Base-by-base conservation (phyloP, 1,140 invertebrate genomes). In the Lepidostoma basale region DNA sequence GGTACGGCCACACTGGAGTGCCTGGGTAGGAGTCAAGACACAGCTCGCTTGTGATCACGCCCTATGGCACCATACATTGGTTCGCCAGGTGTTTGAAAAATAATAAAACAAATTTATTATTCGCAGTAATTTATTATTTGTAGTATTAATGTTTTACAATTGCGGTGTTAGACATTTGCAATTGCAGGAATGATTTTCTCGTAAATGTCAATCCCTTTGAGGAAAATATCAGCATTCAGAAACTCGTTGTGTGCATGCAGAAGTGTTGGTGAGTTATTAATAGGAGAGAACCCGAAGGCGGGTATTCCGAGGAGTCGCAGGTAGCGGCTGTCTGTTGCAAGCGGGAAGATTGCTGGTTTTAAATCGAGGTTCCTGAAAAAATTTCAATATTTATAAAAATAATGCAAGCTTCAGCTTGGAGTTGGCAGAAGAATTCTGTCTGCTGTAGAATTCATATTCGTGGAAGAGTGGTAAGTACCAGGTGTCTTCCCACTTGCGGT, bases 261-360 rank as follows among this genome's bases (percentile, higher is more conserved):
- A 3, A 93, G 78, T 0, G 90, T 83, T 0, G 90, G 90, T 1
- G 92, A 93, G 74, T 89, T 84, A 77, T 89, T 92, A 84, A 95
- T 93, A 0, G 92, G 92, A n/a, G 91, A 92, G 77, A 94, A 94
- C 12, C 92, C 92, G 49, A 94, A 79, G 4, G 90, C 90, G 5
- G 90, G 89, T 33, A 92, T 85, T 1, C 89, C 90, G 23, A 86
- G 78, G 75, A 84, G 72, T 2, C 81, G 76, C 0, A 83, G 69
- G 62, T 81, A 82, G 39, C 81, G 75, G 64, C 79, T 81, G 58
- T 83, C 81, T 1, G 81, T 84, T 8, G 78, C 81, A 16, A 63
- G 66, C 1, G 68, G 67, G 25, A 93, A 93, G 52, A 93, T 89
- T 68, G 86, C 84, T 22, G 81, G 81, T 73, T 85, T 84, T n/a